Percentiles rank a stretch among this genome's conserved stretches.
These are phyloP conservation scores for Calameuta filiformis DNA, from an alignment of 2,888 invertebrate species.

Conservation along the genomic window DNA sequence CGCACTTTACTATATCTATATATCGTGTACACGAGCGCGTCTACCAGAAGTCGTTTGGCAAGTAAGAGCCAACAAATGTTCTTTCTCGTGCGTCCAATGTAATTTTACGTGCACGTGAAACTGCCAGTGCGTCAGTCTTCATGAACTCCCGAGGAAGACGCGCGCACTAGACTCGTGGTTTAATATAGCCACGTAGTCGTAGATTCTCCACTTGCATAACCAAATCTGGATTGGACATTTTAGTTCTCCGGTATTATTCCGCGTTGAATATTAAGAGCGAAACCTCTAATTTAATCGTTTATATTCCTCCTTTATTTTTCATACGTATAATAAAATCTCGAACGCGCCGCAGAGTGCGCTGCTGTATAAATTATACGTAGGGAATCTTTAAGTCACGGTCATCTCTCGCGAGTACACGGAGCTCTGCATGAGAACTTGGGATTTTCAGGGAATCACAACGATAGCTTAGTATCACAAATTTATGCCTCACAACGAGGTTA, in stretches of 20 bases:
- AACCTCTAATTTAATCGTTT: neutral
- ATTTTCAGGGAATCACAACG: neutral
- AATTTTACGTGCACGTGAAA: neutral
- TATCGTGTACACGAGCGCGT: neutral
- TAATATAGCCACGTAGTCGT: slow-evolving; percentile 41
- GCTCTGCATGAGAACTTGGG: neutral
- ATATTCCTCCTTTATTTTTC: neutral
- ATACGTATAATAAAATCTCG: neutral
- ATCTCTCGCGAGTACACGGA: neutral
- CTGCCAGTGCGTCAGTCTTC: slow-evolving; percentile 1
- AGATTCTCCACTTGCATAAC: slow-evolving; percentile 41
- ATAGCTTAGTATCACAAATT: slow-evolving; percentile 9
- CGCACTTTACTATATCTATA: neutral
- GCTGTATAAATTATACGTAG: neutral
- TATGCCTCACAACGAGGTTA: slow-evolving; percentile 19
- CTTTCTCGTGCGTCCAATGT: neutral
- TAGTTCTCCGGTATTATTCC: neutral
- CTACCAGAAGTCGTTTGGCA: neutral
- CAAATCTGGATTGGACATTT: slow-evolving; percentile 35
- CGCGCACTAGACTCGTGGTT: slow-evolving; percentile 27
- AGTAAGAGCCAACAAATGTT: neutral
- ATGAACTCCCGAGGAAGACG: slow-evolving; percentile 9
- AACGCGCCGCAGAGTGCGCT: neutral
- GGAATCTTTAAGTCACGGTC: neutral
- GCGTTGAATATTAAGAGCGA: neutral